Base-by-base conservation (phyloP, 2,113 vertebrate species). In the Rhinogobius similis region DNA sequence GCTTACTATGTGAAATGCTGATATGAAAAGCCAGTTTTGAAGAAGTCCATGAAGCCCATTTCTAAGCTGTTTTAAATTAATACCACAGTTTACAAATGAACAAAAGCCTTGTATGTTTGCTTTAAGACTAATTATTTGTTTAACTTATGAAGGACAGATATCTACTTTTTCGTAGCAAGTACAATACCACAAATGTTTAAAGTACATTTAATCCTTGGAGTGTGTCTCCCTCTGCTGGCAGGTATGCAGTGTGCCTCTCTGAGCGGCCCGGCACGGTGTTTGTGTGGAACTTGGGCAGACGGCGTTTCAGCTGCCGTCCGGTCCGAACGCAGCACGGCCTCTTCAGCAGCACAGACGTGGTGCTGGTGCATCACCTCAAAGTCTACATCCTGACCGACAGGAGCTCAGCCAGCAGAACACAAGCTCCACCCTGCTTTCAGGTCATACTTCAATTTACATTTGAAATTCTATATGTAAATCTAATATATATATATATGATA, bases 251-350 rank as follows among this genome's bases (percentile, higher is more conserved):
- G 11, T 91, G 87, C 64, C 85, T 55, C 65, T 90, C 87, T 55
- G 16, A 72, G 20, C 82, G 73, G 16, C 61, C 78, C 0, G 83
- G 81, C 46, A 74, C 84, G 0, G 77, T 93, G 71, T 71, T 71
- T 6, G 75, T 82, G 10, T 91, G 87, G 87, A 92, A 91, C 61
- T 58, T 75, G 68, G 68, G 68, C 32, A 84, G 91, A 62, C 84
- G 68, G 56, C 82, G 89, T 41, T 88, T 80, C 23, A 43, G 65
- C 38, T 83, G 82, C 9, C 44, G n/a, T 14, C 82, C 84, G 10
- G 86, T 92, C 65, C 70, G 78, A 46, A 81, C 90, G 76, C 90
- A 91, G 82, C 88, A 85, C 2, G 75, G 90, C 10, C 79, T 92
- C 66, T 72, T 77, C 73, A 78, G 88, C 62, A 89, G 70, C 64